These are phyloP conservation scores for Porites australiensis DNA, from an alignment of 64 coral and sea anemone genomes.

Conservation along the genomic window DNA sequence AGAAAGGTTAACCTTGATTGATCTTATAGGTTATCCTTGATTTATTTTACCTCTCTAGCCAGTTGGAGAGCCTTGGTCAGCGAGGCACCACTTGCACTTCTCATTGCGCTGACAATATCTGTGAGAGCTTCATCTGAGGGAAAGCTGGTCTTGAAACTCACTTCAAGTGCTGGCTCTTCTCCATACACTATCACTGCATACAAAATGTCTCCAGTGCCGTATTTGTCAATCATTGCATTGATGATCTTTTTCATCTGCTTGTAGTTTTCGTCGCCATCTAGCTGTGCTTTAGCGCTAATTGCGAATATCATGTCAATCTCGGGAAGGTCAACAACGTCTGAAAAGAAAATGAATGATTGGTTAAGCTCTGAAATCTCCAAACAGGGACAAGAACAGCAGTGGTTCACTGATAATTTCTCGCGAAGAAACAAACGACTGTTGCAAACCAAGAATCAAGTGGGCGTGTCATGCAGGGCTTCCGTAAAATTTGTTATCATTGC, in stretches of 20 bases:
- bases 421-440: too few species aligned
- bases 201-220: conserved; percentile 63
- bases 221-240: conserved; percentile 81
- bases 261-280: conserved; percentile 63
- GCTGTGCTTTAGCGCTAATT: conserved; percentile 64
- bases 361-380: neutral
- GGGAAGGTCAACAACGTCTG: conserved; percentile 62
- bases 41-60: conserved; percentile 3
- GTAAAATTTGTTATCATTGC: too few species aligned
- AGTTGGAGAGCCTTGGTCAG: conserved; percentile 33
- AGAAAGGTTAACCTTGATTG: too few species aligned
- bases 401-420: too few species aligned
- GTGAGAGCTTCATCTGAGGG: conserved; percentile 54
- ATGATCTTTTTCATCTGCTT: conserved; percentile 87
- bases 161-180: conserved; percentile 34
- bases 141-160: conserved; percentile 58
- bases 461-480: too few species aligned
- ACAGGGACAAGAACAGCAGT: too few species aligned
- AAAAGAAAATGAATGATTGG: neutral
- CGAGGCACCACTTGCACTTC: neutral
- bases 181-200: conserved; percentile 78
- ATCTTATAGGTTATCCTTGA: too few species aligned
- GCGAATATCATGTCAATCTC: conserved; percentile 84
- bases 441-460: too few species aligned
- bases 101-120: conserved; percentile 2